Evolutionary conservation across 2,113 vertebrate species (phyloP).

Genomic region (Antennarius striatus): DNA sequence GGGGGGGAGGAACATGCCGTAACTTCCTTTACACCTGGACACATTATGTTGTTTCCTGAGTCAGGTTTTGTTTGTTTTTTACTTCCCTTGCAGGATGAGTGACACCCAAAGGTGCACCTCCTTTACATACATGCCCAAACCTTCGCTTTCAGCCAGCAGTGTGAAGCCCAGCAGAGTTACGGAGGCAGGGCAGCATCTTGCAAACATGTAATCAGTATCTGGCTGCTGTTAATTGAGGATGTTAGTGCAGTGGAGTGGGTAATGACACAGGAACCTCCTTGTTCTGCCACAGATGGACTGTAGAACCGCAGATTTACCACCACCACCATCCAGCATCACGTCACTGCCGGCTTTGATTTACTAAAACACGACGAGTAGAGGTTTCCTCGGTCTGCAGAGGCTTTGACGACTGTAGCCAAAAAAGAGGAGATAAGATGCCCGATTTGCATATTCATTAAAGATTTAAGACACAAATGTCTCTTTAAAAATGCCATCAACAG

Average conservation of each 20-base stretch:
- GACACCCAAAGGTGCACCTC: slow-evolving; percentile 21
- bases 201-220: slow-evolving; percentile 76
- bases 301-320: slow-evolving; percentile 22
- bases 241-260: slow-evolving; percentile 77
- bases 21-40: slow-evolving; percentile 67
- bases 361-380: slow-evolving; percentile 3
- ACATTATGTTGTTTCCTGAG: slow-evolving; percentile 58
- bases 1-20: slow-evolving; percentile 46
- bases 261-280: slow-evolving; percentile 76
- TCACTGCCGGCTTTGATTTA: not conserved
- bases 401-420: not conserved
- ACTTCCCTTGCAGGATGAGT: slow-evolving; percentile 13
- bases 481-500: slow-evolving; percentile 5
- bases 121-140: slow-evolving; percentile 14
- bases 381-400: not conserved
- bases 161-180: slow-evolving; percentile 63
- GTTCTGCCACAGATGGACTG: slow-evolving; percentile 69
- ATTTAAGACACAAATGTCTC: not conserved
- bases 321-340: slow-evolving; percentile 6
- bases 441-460: not conserved
- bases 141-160: slow-evolving; percentile 34
- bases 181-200: slow-evolving; percentile 72
- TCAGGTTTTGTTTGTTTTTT: slow-evolving; percentile 37
- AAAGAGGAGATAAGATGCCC: not conserved
- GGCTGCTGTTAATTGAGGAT: slow-evolving; percentile 78